These are phyloP conservation scores for Dasypogon diadema DNA, from an alignment of 2,888 invertebrate species.

Conservation along the genomic window DNA sequence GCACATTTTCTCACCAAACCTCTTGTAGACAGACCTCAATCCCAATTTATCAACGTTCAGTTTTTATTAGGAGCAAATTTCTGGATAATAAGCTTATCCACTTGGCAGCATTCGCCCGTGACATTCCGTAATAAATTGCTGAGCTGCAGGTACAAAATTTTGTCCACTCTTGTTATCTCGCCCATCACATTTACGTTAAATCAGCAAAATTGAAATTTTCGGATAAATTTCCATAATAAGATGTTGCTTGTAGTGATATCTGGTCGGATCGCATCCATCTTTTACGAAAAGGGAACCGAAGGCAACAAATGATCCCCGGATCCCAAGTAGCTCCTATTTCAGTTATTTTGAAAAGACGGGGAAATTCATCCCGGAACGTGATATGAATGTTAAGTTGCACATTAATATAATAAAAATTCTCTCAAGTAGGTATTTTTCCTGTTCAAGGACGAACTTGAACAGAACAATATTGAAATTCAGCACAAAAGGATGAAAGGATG, in stretches of 20 bases:
- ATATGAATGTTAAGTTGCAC: constrained; percentile 29
- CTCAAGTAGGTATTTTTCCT: neutral
- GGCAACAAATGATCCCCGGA: neutral
- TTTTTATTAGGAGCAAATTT: too few species aligned
- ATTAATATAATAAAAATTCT: constrained; percentile 23
- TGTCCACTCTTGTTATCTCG: neutral
- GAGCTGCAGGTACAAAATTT: neutral
- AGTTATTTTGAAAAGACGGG: constrained; percentile 10
- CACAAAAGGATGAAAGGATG: too few species aligned
- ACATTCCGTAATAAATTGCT: constrained; percentile 19
- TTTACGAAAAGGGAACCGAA: neutral
- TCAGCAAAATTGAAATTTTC: constrained; percentile 37
- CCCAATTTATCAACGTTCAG: too few species aligned
- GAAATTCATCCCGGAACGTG: constrained; percentile 3
- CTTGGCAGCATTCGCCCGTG: constrained; percentile 1
- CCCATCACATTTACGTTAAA: constrained; percentile 12
- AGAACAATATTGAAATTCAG: neutral
- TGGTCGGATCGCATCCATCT: neutral
- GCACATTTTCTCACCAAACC: too few species aligned
- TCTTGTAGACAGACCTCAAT: too few species aligned
- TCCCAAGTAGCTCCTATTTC: constrained; percentile 3
- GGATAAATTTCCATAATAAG: constrained; percentile 30
- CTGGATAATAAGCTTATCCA: too few species aligned
- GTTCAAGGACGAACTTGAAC: neutral
- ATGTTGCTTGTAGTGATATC: neutral